phyloP scores from a whole-genome alignment of 2,888 invertebrate species.

The Drosophila flavopinicola region DNA sequence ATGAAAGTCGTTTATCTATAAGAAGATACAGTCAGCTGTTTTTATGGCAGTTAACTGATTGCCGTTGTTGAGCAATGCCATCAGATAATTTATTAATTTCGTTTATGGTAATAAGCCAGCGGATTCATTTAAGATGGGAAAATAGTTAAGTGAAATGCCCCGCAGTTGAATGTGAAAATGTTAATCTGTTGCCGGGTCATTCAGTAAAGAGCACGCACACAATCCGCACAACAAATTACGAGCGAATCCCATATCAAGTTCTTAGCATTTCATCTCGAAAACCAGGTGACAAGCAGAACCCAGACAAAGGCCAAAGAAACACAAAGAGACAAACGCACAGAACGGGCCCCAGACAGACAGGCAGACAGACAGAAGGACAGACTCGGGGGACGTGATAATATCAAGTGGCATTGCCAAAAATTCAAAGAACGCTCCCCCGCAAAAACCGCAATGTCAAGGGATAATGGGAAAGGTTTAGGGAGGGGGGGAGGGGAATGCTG shows the following conservation, averaged over 20 bases:
- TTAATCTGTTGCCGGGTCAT: slow-evolving; percentile 67
- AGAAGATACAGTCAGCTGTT: background rate
- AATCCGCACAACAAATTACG: slow-evolving; percentile 58
- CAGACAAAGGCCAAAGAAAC: slow-evolving; percentile 53
- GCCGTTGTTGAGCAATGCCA: background rate
- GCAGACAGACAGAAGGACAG: slow-evolving; percentile 14
- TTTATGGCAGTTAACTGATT: background rate
- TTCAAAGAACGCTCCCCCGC: slow-evolving; percentile 34
- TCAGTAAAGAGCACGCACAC: slow-evolving; percentile 24
- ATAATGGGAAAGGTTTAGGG: background rate
- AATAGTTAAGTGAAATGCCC: slow-evolving; percentile 38
- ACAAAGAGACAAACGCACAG: slow-evolving; percentile 18
- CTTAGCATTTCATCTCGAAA: slow-evolving; percentile 60
- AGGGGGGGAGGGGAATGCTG: background rate
- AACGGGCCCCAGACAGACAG: slow-evolving; percentile 3
- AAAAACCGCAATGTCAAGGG: slow-evolving; percentile 53
- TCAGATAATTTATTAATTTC: slow-evolving; percentile 33
- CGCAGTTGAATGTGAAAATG: slow-evolving; percentile 63
- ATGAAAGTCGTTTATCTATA: background rate
- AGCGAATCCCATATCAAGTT: slow-evolving; percentile 53
- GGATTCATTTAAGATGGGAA: slow-evolving; percentile 16
- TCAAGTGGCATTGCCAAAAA: slow-evolving; percentile 71
- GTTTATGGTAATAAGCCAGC: background rate
- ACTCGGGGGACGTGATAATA: slow-evolving; percentile 61
- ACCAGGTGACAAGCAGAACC: slow-evolving; percentile 63